Evolutionary conservation across 2,797 vertebrate genomes (phyloP).

Genomic region (Myotis myotis): DNA sequence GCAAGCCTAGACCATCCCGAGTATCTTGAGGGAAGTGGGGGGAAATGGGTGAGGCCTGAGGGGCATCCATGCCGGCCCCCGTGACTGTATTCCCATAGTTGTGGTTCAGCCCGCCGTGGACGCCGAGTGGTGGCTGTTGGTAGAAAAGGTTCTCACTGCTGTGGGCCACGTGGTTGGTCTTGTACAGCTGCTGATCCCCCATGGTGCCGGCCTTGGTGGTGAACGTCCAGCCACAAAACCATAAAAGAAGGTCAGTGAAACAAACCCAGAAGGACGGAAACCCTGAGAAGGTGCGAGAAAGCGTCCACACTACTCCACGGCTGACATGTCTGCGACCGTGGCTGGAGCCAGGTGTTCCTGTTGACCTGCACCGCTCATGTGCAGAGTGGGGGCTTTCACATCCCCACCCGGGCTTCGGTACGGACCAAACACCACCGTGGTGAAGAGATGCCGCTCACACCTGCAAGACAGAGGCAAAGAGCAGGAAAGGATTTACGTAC

Average conservation of each 20-base stretch:
- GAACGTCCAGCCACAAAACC: slow-evolving; percentile 83
- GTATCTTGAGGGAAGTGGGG: slow-evolving; percentile 88
- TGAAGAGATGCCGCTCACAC: slow-evolving; percentile 69
- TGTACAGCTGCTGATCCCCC: slow-evolving; percentile 91
- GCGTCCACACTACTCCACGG: slow-evolving; percentile 79
- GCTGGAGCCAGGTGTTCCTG: slow-evolving; percentile 76
- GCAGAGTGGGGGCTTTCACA: slow-evolving; percentile 71
- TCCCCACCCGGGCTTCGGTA: slow-evolving; percentile 75
- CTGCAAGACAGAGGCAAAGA: slow-evolving; percentile 75
- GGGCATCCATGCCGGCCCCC: slow-evolving; percentile 80
- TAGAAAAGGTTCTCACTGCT: slow-evolving; percentile 87
- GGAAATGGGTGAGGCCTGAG: slow-evolving; percentile 87
- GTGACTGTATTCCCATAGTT: slow-evolving; percentile 83
- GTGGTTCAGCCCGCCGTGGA: slow-evolving; percentile 80
- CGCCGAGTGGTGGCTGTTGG: slow-evolving; percentile 83
- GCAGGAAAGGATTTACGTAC: slow-evolving; percentile 26
- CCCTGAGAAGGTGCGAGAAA: slow-evolving; percentile 85
- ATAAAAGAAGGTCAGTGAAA: slow-evolving; percentile 79
- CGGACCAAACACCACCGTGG: slow-evolving; percentile 65
- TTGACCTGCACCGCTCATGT: slow-evolving; percentile 70
- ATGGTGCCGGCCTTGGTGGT: slow-evolving; percentile 84
- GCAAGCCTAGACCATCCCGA: slow-evolving; percentile 85
- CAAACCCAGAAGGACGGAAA: slow-evolving; percentile 75
- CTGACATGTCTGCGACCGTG: slow-evolving; percentile 77
- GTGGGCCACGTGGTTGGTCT: slow-evolving; percentile 85